Evolutionary conservation across 2,113 vertebrate species (phyloP).

Genomic region (Psilopsiagon aymara): DNA sequence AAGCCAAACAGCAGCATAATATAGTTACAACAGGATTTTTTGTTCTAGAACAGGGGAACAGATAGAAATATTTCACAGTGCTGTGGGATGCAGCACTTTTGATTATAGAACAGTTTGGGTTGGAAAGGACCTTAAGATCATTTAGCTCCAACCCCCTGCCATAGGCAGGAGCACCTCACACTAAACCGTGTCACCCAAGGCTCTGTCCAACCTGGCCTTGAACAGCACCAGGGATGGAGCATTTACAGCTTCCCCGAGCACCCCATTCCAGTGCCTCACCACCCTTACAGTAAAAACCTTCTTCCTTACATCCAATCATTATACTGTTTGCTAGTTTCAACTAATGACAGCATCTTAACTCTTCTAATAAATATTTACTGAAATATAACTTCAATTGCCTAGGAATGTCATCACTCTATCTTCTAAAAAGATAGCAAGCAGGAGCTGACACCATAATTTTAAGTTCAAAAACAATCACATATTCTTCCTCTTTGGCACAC

Average conservation of each 20-base stretch:
- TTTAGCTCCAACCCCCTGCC: too few relatives aligned
- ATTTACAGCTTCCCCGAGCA: too few relatives aligned
- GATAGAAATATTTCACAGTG: background rate
- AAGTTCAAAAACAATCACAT: background rate
- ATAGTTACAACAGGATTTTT: background rate
- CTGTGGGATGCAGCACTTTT: background rate
- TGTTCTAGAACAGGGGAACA: background rate
- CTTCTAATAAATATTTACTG: background rate
- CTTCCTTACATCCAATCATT: too few relatives aligned
- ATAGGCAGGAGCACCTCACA: too few relatives aligned
- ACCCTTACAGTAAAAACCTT: too few relatives aligned
- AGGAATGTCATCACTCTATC: background rate
- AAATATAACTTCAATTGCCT: background rate
- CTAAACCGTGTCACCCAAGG: too few relatives aligned
- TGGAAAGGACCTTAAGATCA: too few relatives aligned
- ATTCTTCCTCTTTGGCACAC: background rate
- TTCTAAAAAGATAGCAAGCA: background rate
- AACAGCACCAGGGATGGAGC: too few relatives aligned
- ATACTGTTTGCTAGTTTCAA: background rate
- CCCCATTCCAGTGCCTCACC: too few relatives aligned
- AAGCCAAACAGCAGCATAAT: background rate
- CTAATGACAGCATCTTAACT: background rate
- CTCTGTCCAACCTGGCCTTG: too few relatives aligned
- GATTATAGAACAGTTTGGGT: background rate
- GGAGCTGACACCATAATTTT: background rate